Evolutionary conservation across 2,888 invertebrate genomes (phyloP).

Genomic region (Sinhomidia bicolor): DNA sequence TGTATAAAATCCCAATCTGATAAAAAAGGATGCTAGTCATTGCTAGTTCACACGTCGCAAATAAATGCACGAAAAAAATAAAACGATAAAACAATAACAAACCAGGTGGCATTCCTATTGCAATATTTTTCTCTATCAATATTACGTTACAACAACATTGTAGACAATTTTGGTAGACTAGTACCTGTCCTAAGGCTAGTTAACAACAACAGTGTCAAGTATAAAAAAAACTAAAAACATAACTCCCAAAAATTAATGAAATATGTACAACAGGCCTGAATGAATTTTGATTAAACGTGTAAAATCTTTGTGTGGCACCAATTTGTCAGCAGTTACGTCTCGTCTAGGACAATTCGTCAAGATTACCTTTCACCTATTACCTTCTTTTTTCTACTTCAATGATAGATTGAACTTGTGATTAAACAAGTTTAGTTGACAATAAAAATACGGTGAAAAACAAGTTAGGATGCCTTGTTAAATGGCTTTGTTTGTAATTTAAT

Average conservation of each 20-base stretch:
- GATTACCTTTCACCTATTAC: slow-evolving; percentile 12
- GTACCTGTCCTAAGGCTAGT: not conserved
- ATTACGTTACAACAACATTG: too few relatives aligned
- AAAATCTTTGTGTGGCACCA: slow-evolving; percentile 20
- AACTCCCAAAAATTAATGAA: not conserved
- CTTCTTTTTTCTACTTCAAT: not conserved
- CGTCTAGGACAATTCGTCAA: not conserved
- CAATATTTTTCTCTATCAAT: not conserved
- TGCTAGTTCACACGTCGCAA: slow-evolving; percentile 6
- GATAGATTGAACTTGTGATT: slow-evolving; percentile 7
- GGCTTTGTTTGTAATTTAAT: slow-evolving; percentile 8
- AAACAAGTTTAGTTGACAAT: slow-evolving; percentile 53
- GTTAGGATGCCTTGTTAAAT: slow-evolving; percentile 21
- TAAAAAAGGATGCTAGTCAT: too few relatives aligned
- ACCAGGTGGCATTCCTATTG: not conserved
- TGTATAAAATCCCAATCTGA: slow-evolving; percentile 16
- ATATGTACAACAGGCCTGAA: not conserved
- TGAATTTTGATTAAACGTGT: slow-evolving; percentile 13
- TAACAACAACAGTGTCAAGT: not conserved
- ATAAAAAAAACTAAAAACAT: not conserved
- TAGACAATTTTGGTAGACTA: not conserved
- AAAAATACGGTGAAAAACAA: slow-evolving; percentile 24
- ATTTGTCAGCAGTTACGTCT: slow-evolving; percentile 12
- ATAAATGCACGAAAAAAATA: not conserved
- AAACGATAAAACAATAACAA: not conserved